Evolutionary conservation across 1,140 invertebrate species (phyloP).

Genomic region (Temnothorax curvispinosus): DNA sequence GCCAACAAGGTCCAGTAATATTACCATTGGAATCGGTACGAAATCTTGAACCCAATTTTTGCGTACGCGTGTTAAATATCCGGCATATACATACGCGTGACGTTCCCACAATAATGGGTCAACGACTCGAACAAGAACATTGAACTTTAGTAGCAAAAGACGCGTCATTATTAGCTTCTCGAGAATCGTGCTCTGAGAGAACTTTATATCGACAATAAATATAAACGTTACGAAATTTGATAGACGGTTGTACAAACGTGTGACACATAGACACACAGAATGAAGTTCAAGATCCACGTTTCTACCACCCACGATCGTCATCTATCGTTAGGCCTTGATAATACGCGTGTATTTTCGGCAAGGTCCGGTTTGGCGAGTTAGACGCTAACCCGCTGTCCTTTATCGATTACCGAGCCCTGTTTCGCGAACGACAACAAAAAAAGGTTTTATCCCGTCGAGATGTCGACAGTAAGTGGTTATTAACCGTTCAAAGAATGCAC

Average conservation of each 20-base stretch:
- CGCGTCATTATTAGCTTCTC: background rate
- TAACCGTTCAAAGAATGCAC: constrained; percentile 46
- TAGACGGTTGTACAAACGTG: background rate
- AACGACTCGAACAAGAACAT: constrained; percentile 37
- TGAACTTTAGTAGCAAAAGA: constrained; percentile 45
- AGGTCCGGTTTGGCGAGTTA: constrained; percentile 80
- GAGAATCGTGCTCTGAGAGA: too few species aligned
- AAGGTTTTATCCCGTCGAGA: constrained; percentile 2
- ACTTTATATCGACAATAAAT: background rate
- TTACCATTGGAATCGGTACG: constrained; percentile 26
- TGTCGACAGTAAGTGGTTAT: constrained; percentile 61
- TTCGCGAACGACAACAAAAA: constrained; percentile 64
- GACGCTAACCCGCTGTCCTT: constrained; percentile 68
- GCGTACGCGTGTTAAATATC: background rate
- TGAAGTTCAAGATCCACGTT: background rate
- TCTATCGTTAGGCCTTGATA: background rate
- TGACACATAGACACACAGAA: background rate
- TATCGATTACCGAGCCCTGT: constrained; percentile 72
- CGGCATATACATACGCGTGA: background rate
- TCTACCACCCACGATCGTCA: background rate
- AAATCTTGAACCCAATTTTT: constrained; percentile 61
- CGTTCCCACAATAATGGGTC: constrained; percentile 25
- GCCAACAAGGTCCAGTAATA: constrained; percentile 16
- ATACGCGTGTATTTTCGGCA: constrained; percentile 74
- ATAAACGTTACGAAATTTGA: background rate